Conservation (phyloP, 1,140 invertebrate species). For the Apolygus lucorum region DNA sequence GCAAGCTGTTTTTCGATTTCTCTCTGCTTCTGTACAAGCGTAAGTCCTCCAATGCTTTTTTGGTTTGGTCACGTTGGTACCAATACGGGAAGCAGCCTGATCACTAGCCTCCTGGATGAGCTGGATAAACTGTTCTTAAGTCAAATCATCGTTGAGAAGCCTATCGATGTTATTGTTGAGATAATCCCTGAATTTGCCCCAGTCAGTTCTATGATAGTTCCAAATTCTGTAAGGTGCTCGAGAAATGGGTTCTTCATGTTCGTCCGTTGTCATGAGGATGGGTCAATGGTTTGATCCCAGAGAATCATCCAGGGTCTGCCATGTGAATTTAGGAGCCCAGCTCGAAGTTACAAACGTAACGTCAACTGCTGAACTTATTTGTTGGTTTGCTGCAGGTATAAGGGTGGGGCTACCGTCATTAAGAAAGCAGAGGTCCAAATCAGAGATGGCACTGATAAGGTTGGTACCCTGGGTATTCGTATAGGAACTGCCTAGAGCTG, state of each 20-base stretch:
- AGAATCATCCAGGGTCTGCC: background rate
- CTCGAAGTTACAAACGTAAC: background rate
- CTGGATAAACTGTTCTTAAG: background rate
- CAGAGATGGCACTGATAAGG: background rate
- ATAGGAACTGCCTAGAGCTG: background rate
- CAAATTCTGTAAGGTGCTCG: too few species aligned
- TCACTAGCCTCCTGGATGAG: background rate
- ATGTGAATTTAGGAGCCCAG: background rate
- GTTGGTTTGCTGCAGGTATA: background rate
- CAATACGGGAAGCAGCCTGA: background rate
- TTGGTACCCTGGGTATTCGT: background rate
- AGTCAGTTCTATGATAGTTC: background rate
- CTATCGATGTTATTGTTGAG: background rate
- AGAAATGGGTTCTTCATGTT: background rate
- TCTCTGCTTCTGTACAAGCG: background rate
- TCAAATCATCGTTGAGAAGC: background rate
- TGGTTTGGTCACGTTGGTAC: background rate
- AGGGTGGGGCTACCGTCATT: conserved; percentile 5
- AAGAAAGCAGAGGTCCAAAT: background rate
- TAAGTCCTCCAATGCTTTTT: background rate
- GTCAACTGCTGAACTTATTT: background rate
- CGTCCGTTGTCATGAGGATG: background rate
- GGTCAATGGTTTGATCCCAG: conserved; percentile 6
- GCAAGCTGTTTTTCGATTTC: background rate
- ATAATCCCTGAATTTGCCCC: background rate